Conservation (phyloP, 2,888 invertebrate genomes). For the Nebria salina region DNA sequence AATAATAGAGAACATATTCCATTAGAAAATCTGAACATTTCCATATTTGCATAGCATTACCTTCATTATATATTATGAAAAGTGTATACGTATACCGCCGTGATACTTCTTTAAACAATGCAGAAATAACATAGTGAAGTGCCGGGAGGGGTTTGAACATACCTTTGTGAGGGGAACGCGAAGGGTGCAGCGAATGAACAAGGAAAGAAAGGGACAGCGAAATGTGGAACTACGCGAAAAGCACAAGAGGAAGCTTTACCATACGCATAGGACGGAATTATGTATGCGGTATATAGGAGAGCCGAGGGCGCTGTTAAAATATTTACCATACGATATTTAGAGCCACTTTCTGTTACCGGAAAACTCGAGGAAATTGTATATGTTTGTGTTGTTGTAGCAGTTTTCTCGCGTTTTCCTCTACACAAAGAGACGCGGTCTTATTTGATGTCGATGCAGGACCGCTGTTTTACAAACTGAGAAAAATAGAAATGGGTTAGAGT, state of each 20-base stretch:
- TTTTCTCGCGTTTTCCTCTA: constrained; percentile 8
- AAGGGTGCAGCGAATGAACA: not conserved
- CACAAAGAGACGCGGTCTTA: not conserved
- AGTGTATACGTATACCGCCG: not conserved
- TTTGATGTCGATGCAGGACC: not conserved
- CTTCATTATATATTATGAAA: not conserved
- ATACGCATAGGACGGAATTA: not conserved
- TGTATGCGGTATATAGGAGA: constrained; percentile 9
- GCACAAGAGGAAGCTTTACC: not conserved
- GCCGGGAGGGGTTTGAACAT: not conserved
- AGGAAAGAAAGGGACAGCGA: not conserved
- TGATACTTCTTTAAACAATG: not conserved
- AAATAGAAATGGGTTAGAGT: not conserved
- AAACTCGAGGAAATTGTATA: constrained; percentile 45
- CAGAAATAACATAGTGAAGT: constrained; percentile 2
- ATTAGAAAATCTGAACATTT: not conserved
- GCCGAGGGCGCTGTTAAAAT: constrained; percentile 42
- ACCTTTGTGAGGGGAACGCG: not conserved
- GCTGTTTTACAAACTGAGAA: not conserved
- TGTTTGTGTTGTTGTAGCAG: constrained; percentile 30
- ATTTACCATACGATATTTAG: constrained; percentile 44
- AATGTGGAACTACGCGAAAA: not conserved
- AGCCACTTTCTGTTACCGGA: constrained; percentile 42
- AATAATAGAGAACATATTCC: not conserved
- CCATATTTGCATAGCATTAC: not conserved